Conservation (phyloP, 2,888 invertebrate genomes). For the Pandemis cinnamomeana region DNA sequence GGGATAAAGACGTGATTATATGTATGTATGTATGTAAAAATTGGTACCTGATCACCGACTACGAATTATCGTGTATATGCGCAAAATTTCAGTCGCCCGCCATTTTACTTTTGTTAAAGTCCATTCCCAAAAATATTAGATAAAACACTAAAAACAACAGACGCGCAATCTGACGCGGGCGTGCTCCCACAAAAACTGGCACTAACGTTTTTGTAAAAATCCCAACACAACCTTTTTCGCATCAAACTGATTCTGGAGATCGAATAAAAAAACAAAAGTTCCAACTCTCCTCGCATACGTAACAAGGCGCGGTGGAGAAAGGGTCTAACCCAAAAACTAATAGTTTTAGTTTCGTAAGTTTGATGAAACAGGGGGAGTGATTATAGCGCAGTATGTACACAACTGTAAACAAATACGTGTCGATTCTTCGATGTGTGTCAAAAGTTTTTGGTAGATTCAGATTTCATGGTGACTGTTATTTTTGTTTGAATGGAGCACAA, state of each 20-base stretch:
- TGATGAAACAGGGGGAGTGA: constrained; percentile 35
- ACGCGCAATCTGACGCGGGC: constrained; percentile 16
- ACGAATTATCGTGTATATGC: too few species aligned
- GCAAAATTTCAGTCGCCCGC: too few species aligned
- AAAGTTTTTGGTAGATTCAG: too few species aligned
- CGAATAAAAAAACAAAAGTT: constrained; percentile 37
- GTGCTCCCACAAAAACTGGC: constrained; percentile 10
- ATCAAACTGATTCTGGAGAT: constrained; percentile 35
- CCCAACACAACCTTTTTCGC: constrained; percentile 29
- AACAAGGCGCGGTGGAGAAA: constrained; percentile 32
- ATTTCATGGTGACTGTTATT: too few species aligned
- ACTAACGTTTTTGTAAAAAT: constrained; percentile 28
- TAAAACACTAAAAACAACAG: not conserved
- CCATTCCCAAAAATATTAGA: not conserved
- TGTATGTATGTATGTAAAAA: too few species aligned
- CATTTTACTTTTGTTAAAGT: too few species aligned
- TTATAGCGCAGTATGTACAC: constrained; percentile 18
- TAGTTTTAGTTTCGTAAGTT: constrained; percentile 43
- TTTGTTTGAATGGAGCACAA: too few species aligned
- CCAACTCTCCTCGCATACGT: constrained; percentile 26
- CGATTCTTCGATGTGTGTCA: too few species aligned
- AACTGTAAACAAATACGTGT: too few species aligned
- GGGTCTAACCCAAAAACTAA: constrained; percentile 42
- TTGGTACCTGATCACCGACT: too few species aligned
- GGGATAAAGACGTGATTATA: too few species aligned